Conservation (phyloP, 37 sponge, comb jelly and placozoan species). For the Ianthella basta region DNA sequence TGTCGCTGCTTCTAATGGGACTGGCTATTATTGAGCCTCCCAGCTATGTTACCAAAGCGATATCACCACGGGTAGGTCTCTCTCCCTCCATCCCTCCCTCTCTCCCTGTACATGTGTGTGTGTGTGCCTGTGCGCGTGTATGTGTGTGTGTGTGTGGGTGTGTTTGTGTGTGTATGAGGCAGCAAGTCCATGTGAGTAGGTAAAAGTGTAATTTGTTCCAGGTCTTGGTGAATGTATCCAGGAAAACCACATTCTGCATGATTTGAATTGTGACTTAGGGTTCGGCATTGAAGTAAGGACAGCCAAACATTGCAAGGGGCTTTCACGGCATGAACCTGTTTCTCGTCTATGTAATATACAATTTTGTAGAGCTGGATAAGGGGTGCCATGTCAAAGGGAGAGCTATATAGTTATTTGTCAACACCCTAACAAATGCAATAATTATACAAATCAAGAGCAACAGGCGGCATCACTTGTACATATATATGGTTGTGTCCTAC, state of each 20-base stretch:
- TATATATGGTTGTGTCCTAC: no score
- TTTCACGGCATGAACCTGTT: no score
- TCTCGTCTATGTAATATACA: no score
- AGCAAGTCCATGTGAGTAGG: neutral
- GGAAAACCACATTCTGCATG: neutral
- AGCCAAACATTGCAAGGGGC: no score
- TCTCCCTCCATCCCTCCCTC: no score
- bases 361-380: no score
- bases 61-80: neutral
- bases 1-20: constrained; percentile 56
- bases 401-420: no score
- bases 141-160: constrained; percentile 32
- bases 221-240: neutral
- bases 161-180: neutral
- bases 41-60: neutral
- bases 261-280: no score
- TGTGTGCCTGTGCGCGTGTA: constrained; percentile 12
- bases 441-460: no score
- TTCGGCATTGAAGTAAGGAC: neutral
- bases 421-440: no score
- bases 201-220: neutral
- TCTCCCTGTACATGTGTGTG: constrained; percentile 5
- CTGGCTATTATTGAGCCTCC: constrained; percentile 75
- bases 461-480: no score
- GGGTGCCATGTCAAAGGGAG: no score